Percentiles rank a stretch among this genome's conserved stretches.
Conservation (phyloP, 2,888 invertebrate genomes). For the Amblyteles armatorius region DNA sequence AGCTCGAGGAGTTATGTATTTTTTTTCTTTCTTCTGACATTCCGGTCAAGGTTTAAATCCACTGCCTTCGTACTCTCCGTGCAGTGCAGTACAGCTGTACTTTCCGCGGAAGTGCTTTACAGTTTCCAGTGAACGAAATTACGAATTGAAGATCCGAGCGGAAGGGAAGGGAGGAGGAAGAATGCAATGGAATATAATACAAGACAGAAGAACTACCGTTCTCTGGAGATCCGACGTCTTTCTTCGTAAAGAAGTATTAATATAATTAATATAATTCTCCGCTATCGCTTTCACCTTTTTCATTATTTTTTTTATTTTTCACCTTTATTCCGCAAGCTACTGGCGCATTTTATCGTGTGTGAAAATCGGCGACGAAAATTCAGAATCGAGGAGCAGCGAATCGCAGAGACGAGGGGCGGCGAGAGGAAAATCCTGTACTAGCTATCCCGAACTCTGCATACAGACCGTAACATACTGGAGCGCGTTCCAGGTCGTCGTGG, state of each 20-base stretch:
- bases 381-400: background rate
- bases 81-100: background rate
- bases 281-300: constrained; percentile 21
- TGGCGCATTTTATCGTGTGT: constrained; percentile 21
- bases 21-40: background rate
- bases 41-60: constrained; percentile 2
- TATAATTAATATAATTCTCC: constrained; percentile 9
- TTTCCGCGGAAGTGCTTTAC: background rate
- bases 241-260: constrained; percentile 37
- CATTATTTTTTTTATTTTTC: constrained; percentile 8
- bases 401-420: background rate
- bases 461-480: constrained; percentile 43
- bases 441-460: constrained; percentile 34
- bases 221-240: constrained; percentile 24
- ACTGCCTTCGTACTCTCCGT: background rate
- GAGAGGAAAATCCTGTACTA: constrained; percentile 27
- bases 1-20: background rate
- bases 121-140: constrained; percentile 21
- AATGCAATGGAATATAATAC: constrained; percentile 26
- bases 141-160: background rate
- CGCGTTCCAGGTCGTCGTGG: constrained; percentile 40
- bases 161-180: background rate
- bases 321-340: constrained; percentile 6
- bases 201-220: background rate
- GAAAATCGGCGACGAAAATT: constrained; percentile 43